Base-by-base conservation (phyloP, 1,140 invertebrate genomes). In the Vanessa tameamea region DNA sequence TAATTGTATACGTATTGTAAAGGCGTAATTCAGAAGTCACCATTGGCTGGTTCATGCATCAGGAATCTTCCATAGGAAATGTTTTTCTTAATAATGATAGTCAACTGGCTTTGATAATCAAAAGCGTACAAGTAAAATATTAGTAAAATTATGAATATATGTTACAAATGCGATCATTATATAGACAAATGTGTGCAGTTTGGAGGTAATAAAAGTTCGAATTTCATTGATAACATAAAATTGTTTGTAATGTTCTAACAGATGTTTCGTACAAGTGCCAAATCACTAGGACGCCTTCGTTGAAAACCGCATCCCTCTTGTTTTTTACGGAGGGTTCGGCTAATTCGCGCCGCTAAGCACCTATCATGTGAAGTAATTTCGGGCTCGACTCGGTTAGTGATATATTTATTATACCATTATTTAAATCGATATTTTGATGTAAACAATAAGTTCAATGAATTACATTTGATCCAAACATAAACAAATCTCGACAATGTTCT, bases 341-440 rank as follows among this genome's bases (percentile, higher is more conserved):
- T 90, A 90, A 88, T 89, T 87, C 84, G 78, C 69, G 73, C 73
- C 77, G 74, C 75, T 82, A 83, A 87, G 86, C 80, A 82, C 83
- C 79, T 86, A 88, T 92, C 86, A 91, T 88, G 84, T 85, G 72
- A 76, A 89, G 89, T 87, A 91, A 92, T 92, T 90, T 86, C 78
- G 78, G 80, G 83, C 86, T 84, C 81, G 64, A 71, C 55, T 72
- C 53, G 14, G 63, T 51, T 72, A 76, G 65, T 72, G 50, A 47
- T 64, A 64, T 67, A 70, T 68, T 68, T 72, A 72, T 68, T 57
- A 61, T 37, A 23, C n/a, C 20, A 61, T 48, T 61, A 26, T 59
- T 63, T 69, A 12, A 64, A 48, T 64, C 26, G 20, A 3, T 23
- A 57, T 7, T 23, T 11, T 57, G 8, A 12, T 43, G 37, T 43